phyloP scores from a whole-genome alignment of 2,797 vertebrate genomes.

The Silurus lanzhouensis region DNA sequence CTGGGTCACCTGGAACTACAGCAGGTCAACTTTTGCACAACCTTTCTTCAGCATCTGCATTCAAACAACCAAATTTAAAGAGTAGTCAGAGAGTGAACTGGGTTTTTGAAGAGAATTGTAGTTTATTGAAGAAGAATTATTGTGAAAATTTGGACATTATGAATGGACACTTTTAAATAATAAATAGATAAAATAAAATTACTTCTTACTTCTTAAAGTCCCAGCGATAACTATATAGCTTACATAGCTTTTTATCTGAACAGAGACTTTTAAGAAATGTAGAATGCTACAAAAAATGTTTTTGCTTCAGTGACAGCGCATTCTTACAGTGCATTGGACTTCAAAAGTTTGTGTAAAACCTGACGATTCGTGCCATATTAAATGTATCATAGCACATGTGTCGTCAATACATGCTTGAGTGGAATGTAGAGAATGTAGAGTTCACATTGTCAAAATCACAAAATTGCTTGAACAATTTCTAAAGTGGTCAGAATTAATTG shows the following conservation, averaged over 20 bases:
- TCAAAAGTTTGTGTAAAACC: background rate
- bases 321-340: background rate
- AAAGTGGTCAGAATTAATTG: too few species aligned
- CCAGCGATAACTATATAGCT: background rate
- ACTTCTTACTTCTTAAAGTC: too few species aligned
- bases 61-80: conserved; percentile 30
- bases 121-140: background rate
- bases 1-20: conserved; percentile 66
- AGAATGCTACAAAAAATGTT: too few species aligned
- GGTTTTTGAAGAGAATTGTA: background rate
- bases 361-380: background rate
- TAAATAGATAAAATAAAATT: background rate
- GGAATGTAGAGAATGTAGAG: too few species aligned
- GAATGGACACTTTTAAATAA: too few species aligned
- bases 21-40: conserved; percentile 61
- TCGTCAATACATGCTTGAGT: too few species aligned
- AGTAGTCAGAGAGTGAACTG: background rate
- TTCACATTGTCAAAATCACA: background rate
- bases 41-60: conserved; percentile 70
- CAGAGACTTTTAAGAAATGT: background rate
- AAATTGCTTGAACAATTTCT: background rate
- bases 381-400: background rate
- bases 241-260: background rate
- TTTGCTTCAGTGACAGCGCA: background rate
- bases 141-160: background rate